Evolutionary conservation across 1,140 invertebrate genomes (phyloP).

Genomic region (Pachypsylla venusta): DNA sequence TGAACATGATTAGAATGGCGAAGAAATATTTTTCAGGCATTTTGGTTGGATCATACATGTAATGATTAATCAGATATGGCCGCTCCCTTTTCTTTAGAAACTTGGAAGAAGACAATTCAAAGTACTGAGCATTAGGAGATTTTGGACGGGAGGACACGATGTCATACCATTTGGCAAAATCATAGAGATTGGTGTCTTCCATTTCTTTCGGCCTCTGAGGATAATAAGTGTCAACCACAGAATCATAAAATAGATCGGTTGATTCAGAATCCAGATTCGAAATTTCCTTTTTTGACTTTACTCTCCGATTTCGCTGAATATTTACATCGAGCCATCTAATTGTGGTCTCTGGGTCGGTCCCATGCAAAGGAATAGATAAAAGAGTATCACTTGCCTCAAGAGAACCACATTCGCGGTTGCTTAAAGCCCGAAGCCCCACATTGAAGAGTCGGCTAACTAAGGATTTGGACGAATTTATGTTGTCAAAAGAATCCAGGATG

Average conservation of each 20-base stretch:
- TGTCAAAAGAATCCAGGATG: slow-evolving; percentile 15
- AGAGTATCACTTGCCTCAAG: slow-evolving; percentile 21
- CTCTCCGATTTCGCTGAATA: slow-evolving; percentile 17
- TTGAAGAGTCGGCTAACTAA: slow-evolving; percentile 20
- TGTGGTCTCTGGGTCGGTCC: slow-evolving; percentile 21
- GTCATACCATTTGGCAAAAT: slow-evolving; percentile 16
- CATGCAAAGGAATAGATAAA: slow-evolving; percentile 18
- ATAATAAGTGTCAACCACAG: slow-evolving; percentile 23
- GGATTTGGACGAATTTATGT: slow-evolving; percentile 20
- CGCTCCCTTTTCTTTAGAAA: slow-evolving; percentile 12
- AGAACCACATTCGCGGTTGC: slow-evolving; percentile 21
- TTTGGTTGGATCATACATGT: neutral
- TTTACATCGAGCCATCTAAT: slow-evolving; percentile 24
- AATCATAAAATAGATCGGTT: slow-evolving; percentile 23
- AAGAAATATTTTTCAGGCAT: slow-evolving; percentile 12
- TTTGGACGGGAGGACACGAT: neutral
- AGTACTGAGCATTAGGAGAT: too few species aligned
- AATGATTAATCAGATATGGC: slow-evolving; percentile 6
- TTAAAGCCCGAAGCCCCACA: slow-evolving; percentile 18
- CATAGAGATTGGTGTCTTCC: slow-evolving; percentile 20
- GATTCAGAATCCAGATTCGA: slow-evolving; percentile 20
- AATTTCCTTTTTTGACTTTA: slow-evolving; percentile 21
- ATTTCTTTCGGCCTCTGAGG: slow-evolving; percentile 22
- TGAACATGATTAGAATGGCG: slow-evolving; percentile 8
- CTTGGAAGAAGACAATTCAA: too few species aligned